These are phyloP conservation scores for Xanthorhoe designata DNA, from an alignment of 2,888 invertebrate genomes.

Conservation along the genomic window DNA sequence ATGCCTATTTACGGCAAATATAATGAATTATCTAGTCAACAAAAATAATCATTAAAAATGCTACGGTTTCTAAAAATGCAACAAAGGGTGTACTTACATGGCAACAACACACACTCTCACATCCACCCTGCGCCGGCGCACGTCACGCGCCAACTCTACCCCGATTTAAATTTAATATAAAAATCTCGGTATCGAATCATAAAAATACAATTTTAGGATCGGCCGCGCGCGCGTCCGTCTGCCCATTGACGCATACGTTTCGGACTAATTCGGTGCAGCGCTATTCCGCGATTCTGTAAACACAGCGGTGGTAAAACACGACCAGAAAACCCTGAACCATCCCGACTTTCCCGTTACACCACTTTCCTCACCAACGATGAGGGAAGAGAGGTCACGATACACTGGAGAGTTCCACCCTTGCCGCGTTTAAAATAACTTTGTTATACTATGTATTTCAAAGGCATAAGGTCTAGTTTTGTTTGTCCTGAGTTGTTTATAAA, in stretches of 20 bases:
- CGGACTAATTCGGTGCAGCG: constrained; percentile 84
- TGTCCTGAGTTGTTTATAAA: constrained; percentile 37
- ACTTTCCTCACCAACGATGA: constrained; percentile 49
- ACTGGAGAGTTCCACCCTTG: constrained; percentile 58
- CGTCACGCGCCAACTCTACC: constrained; percentile 65
- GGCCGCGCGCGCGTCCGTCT: constrained; percentile 72
- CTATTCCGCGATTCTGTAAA: constrained; percentile 85
- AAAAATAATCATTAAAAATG: background rate
- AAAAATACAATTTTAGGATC: constrained; percentile 79
- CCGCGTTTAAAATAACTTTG: constrained; percentile 50
- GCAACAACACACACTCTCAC: constrained; percentile 40
- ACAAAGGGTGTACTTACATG: constrained; percentile 49
- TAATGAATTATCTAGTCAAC: background rate
- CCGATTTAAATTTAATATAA: constrained; percentile 78
- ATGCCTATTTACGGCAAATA: background rate
- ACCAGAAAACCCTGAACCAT: constrained; percentile 63
- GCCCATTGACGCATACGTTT: constrained; percentile 83
- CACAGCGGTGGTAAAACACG: constrained; percentile 69
- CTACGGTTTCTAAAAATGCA: constrained; percentile 8
- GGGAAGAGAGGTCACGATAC: constrained; percentile 55
- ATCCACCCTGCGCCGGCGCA: constrained; percentile 62
- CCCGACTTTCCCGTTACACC: constrained; percentile 49
- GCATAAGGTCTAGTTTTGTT: constrained; percentile 49
- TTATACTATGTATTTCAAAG: constrained; percentile 34
- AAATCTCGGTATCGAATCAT: constrained; percentile 77